Evolutionary conservation across 2,113 vertebrate genomes (phyloP), one percentile per base, ranked within the genome.

Genomic region (Myxocyprinus asiaticus): DNA sequence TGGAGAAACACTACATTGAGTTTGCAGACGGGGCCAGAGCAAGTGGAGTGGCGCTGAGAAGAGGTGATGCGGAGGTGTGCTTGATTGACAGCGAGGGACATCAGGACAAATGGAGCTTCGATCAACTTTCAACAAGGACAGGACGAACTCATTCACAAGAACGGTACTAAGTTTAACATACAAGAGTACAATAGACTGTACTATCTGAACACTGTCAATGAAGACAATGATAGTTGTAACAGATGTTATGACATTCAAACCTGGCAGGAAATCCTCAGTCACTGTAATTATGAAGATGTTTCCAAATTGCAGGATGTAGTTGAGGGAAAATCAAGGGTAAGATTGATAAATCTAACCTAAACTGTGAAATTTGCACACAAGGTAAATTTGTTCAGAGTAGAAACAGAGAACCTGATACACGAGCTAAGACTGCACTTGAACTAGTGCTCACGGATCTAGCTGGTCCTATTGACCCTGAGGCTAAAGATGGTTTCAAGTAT

Each of bases 161-260:
- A 66, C 66, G 47, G 66, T 51, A 68, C 66, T 5, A 50, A 51
- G 17, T 17, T 68, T 9, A 6, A 2, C 47, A 68, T 68, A 17
- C 47, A 68, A 5, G 66, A 17, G 7, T 11, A 68, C 15, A 22
- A 68, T 11, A 66, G 42, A 45, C 66, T 68, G 47, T 68, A 50
- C 9, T 68, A 50, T 68, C 5, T 68, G 66, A 8, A 50, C 15
- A 68, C 66, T 7, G 50, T 51, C 22, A 33, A 33, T 3, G 3
- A 33, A 33, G 22, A 33, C 1, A 33, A 33, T 33, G 22, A 33
- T 33, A 33, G 22, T 33, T 1, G 1, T 33, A 33, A 33, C 22
- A 3, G 50, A 80, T 66, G 75, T 65, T 65, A 67, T 77, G 63
- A 77, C 6, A 44, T 77, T 56, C 63, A 77, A 53, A 77, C 63